Evolutionary conservation across 2,797 vertebrate species (phyloP).

Genomic region (Remorina albescens): DNA sequence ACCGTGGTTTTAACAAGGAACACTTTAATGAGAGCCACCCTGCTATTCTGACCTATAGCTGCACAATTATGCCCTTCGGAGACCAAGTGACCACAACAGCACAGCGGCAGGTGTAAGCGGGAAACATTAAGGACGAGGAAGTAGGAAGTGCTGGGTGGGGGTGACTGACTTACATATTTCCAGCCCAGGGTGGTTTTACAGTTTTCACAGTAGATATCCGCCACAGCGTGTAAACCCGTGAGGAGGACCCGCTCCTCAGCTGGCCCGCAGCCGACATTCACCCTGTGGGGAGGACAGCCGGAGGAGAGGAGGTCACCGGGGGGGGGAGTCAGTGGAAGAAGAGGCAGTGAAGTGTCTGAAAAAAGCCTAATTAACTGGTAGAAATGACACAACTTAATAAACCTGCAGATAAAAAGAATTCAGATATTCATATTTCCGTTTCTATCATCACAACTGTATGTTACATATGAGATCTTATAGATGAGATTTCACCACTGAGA

Average conservation of each 20-base stretch:
- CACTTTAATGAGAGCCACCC: constrained; percentile 34
- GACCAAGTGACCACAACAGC: constrained; percentile 22
- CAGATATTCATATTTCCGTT: not conserved
- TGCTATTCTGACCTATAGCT: constrained; percentile 40
- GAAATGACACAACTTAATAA: not conserved
- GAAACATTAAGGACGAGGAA: not conserved
- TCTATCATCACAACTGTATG: not conserved
- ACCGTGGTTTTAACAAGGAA: constrained; percentile 40
- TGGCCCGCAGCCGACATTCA: constrained; percentile 97
- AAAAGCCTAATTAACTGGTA: too few species aligned
- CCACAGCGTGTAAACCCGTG: constrained; percentile 96
- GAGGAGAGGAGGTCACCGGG: constrained; percentile 3
- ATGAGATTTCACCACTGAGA: not conserved
- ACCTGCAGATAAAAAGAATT: too few species aligned
- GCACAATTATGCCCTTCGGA: constrained; percentile 18
- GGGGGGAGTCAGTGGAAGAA: not conserved
- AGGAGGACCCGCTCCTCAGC: constrained; percentile 97
- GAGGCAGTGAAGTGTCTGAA: not conserved
- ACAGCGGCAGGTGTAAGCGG: not conserved
- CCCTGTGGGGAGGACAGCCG: constrained; percentile 87
- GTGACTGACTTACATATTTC: constrained; percentile 92
- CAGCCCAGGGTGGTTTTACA: constrained; percentile 99
- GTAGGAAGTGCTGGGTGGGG: not conserved
- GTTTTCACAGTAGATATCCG: constrained; percentile 99
- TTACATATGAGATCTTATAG: not conserved